phyloP scores from a whole-genome alignment of 2,888 invertebrate genomes.

The Campoplex nolae region DNA sequence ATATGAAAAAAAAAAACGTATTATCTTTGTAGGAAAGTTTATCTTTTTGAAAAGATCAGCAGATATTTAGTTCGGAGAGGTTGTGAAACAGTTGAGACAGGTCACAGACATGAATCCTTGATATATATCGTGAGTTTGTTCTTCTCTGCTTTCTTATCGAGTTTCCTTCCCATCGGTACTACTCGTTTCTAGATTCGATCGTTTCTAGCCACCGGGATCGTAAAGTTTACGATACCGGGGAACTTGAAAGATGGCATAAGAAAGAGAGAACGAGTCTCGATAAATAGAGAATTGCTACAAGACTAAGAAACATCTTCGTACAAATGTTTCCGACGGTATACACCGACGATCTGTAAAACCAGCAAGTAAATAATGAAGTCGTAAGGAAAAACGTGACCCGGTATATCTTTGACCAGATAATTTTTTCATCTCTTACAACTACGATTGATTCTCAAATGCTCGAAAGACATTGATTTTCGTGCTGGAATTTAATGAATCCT shows the following conservation, averaged over 20 bases:
- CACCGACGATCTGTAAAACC: not conserved
- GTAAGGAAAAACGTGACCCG: not conserved
- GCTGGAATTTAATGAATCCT: not conserved
- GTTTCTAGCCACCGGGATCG: slow-evolving; percentile 15
- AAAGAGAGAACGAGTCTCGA: not conserved
- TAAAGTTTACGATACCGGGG: not conserved
- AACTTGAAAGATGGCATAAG: not conserved
- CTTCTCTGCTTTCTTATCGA: not conserved
- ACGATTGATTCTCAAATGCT: not conserved
- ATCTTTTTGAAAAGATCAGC: not conserved
- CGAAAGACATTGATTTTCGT: not conserved
- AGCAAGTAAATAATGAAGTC: not conserved
- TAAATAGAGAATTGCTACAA: not conserved
- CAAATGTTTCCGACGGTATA: not conserved
- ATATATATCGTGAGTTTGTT: not conserved
- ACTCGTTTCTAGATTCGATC: not conserved
- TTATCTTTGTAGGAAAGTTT: not conserved
- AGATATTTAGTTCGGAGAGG: not conserved
- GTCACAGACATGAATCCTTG: slow-evolving; percentile 8
- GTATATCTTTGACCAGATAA: not conserved
- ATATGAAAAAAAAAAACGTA: not conserved
- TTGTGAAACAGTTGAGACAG: not conserved
- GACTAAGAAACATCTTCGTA: not conserved
- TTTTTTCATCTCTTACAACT: not conserved
- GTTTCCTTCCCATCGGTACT: not conserved